Evolutionary conservation across 2,797 vertebrate genomes (phyloP).

Genomic region (Pseudochirops corinnae): DNA sequence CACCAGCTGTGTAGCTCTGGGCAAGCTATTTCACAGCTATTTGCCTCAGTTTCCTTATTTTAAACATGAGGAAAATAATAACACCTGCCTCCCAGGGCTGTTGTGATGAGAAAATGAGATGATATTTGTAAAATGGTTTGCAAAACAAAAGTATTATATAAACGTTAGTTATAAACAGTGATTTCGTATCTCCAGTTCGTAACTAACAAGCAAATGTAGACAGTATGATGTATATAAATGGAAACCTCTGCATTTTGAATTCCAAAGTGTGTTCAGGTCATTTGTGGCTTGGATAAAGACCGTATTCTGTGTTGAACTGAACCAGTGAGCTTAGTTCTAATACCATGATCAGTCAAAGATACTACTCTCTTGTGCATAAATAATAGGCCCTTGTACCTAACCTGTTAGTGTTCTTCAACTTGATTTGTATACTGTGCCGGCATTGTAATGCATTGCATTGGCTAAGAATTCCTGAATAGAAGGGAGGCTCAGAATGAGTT

Average conservation of each 20-base stretch:
- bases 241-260: conserved; percentile 28
- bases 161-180: background rate
- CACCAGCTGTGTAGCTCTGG: background rate
- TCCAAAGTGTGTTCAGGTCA: conserved; percentile 55
- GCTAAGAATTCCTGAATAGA: conserved; percentile 67
- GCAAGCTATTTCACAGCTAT: background rate
- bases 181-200: conserved; percentile 32
- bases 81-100: background rate
- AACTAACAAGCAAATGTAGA: conserved; percentile 52
- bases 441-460: conserved; percentile 40
- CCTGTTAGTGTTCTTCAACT: conserved; percentile 55
- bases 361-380: background rate
- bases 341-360: conserved; percentile 27
- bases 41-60: background rate
- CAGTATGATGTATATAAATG: conserved; percentile 32
- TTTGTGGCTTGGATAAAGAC: conserved; percentile 58
- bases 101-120: background rate
- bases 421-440: conserved; percentile 52
- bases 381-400: conserved; percentile 32
- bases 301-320: conserved; percentile 37
- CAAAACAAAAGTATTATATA: background rate
- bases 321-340: conserved; percentile 46
- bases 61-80: background rate
- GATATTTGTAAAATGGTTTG: background rate
- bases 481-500: conserved; percentile 66